Evolutionary conservation across 1,140 invertebrate genomes (phyloP).

Genomic region (Drosophila subobscura): DNA sequence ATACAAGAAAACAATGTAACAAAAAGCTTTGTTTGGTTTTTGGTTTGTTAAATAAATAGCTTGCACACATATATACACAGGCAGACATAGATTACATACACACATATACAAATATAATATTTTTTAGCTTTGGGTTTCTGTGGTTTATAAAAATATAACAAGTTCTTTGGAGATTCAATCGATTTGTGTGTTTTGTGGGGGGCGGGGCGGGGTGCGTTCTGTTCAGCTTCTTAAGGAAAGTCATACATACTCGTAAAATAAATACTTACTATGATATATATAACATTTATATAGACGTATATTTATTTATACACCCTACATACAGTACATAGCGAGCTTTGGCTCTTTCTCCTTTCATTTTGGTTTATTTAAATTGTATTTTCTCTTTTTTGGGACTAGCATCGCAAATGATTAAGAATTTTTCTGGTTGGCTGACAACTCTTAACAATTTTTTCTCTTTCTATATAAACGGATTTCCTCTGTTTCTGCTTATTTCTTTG

Average conservation of each 20-base stretch:
- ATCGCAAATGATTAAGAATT: constrained; percentile 17
- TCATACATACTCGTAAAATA: constrained; percentile 59
- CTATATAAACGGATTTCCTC: neutral
- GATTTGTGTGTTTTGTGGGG: constrained; percentile 3
- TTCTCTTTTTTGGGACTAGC: constrained; percentile 37
- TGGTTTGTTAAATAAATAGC: constrained; percentile 59
- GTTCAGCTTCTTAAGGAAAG: constrained; percentile 52
- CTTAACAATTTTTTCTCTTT: constrained; percentile 32
- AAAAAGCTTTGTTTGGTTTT: constrained; percentile 22
- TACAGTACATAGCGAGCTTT: constrained; percentile 56
- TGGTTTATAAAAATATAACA: constrained; percentile 77
- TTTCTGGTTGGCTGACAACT: constrained; percentile 7
- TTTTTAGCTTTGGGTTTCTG: constrained; percentile 41
- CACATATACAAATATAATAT: constrained; percentile 49
- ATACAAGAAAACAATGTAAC: constrained; percentile 37
- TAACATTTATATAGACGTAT: constrained; percentile 53
- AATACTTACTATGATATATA: constrained; percentile 61
- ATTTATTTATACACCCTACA: constrained; percentile 50
- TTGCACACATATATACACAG: constrained; percentile 35
- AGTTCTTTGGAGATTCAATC: constrained; percentile 66
- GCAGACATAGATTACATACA: constrained; percentile 40
- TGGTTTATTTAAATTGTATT: constrained; percentile 12
- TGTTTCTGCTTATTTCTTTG: constrained; percentile 13
- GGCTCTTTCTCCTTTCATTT: constrained; percentile 39
- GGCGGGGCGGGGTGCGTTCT: neutral